A percentile compares a stretch with the other conserved stretches of the same genome.
phyloP scores from a whole-genome alignment of 2,113 vertebrate genomes.

The Daubentonia madagascariensis region DNA sequence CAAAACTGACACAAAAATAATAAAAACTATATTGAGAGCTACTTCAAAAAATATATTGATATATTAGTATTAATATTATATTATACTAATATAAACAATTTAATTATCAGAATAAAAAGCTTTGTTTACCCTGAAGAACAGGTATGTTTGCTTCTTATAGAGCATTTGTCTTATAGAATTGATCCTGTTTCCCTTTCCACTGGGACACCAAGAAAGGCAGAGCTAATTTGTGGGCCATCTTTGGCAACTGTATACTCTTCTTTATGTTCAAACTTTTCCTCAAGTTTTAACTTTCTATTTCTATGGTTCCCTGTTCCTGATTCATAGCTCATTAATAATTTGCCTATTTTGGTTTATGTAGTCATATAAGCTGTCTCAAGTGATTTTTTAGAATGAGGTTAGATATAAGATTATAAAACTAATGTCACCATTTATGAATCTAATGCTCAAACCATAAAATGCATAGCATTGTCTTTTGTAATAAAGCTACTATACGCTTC shows the following conservation, averaged over 20 bases:
- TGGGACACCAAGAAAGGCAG: background rate
- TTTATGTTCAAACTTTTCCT: background rate
- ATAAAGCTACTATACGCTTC: slow-evolving; percentile 11
- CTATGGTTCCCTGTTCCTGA: background rate
- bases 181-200: background rate
- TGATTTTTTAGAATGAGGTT: slow-evolving; percentile 42
- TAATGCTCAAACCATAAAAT: slow-evolving; percentile 34
- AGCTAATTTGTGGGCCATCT: background rate
- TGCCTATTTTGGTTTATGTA: slow-evolving; percentile 4
- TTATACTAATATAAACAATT: background rate
- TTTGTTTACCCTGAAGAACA: background rate
- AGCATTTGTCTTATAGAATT: background rate
- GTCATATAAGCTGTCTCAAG: slow-evolving; percentile 22
- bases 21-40: background rate
- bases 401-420: slow-evolving; percentile 39
- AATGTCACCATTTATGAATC: slow-evolving; percentile 41
- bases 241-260: background rate
- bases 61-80: background rate
- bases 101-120: background rate
- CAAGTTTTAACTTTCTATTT: slow-evolving; percentile 18
- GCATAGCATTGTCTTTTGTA: slow-evolving; percentile 5
- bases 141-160: background rate
- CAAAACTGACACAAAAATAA: background rate
- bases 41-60: background rate
- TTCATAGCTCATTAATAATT: slow-evolving; percentile 44